Evolutionary conservation across 2,888 invertebrate species (phyloP), one percentile per base, ranked within the genome.

Genomic region (Unio delphinus): DNA sequence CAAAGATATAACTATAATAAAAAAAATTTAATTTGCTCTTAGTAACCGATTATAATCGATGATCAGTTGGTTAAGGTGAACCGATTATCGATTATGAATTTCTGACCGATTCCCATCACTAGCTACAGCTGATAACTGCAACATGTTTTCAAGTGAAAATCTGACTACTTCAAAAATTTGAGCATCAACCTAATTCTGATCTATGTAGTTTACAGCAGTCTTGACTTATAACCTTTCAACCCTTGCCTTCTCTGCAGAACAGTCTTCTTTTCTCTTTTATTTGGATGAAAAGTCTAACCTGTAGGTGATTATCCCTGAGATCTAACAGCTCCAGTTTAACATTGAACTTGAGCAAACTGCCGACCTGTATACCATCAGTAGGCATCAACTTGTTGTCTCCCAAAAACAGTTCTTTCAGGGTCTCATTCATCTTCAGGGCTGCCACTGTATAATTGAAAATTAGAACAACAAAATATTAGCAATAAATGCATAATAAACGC

Each of bases 331-430:
- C 94, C 79, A 97, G 91, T 66, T 93, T 92, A 68, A 92, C 92
- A 90, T 96, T 97, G 84, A 92, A 92, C 76, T 93, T 92, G 73
- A 97, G 91, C 83, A 96, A 91, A 65, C 94, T 93, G 61, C 93
- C 94, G 28, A 97, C 91, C 82, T 95, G 95, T 70, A 93, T 92
- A 20, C 95, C 96, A 91, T 97, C 96, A 54, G 92, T 91, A 45
- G 93, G 91, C 65, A 93, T 92, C 78, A 97, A 91, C 73, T 93
- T 91, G 89, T 97, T 97, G 90, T 96, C 95, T 61, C 95, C 95
- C 73, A 97, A 91, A 86, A 95, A 94, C 65, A 97, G 91, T 90
- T 97, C 96, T 72, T 93, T 93, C 64, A 96, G 90, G 6, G 94
- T 81, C 68, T 88, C 88, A 91, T 96, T 96, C 81, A 94, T 92